Conservation (phyloP, 2,888 invertebrate genomes). For the Drosophila infuscata region DNA sequence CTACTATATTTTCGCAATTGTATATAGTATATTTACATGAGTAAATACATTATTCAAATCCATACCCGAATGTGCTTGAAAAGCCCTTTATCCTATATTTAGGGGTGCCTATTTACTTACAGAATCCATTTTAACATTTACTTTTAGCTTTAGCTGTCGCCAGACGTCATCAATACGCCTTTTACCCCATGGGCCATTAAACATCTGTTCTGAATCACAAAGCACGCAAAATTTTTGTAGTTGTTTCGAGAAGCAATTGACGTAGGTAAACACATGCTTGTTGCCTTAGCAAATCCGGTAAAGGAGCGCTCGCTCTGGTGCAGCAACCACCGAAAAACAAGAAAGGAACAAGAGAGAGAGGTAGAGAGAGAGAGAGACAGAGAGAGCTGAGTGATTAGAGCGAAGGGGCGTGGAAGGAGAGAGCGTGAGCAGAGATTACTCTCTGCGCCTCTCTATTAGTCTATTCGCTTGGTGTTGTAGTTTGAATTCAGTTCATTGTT, state of each 20-base stretch:
- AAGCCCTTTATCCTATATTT: not conserved
- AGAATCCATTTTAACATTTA: conserved; percentile 13
- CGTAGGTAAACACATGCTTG: conserved; percentile 45
- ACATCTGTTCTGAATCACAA: conserved; percentile 63
- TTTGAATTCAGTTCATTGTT: conserved; percentile 54
- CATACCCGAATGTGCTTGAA: conserved; percentile 6
- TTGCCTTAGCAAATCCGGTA: conserved; percentile 32
- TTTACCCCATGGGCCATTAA: not conserved
- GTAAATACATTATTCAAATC: not conserved
- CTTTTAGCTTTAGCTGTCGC: conserved; percentile 21
- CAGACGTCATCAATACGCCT: not conserved
- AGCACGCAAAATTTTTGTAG: conserved; percentile 3
- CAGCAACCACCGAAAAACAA: conserved; percentile 29
- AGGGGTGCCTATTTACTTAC: not conserved
- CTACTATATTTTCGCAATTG: not conserved
- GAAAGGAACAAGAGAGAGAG: not conserved
- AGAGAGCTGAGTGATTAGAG: not conserved
- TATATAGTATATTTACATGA: not conserved
- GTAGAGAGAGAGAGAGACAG: not conserved
- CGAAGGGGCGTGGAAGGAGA: not conserved
- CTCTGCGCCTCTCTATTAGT: conserved; percentile 41
- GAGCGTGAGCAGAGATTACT: not conserved
- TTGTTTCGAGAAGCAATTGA: conserved; percentile 14
- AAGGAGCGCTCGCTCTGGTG: conserved; percentile 19
- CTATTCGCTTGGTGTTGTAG: conserved; percentile 29